These are phyloP conservation scores for Hydriomena furcata DNA, from an alignment of 2,888 invertebrate genomes.

Conservation along the genomic window DNA sequence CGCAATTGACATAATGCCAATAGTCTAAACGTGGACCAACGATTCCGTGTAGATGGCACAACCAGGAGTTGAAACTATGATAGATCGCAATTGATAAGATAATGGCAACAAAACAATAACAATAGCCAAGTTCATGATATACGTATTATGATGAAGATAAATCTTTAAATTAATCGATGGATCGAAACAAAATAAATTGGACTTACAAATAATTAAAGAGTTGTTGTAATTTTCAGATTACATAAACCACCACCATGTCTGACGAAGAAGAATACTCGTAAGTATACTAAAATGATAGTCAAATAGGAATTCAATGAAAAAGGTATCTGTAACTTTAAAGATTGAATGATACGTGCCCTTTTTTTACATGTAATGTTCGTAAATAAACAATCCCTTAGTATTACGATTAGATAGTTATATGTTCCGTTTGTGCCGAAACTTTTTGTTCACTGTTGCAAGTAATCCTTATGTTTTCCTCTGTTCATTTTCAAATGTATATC, in stretches of 20 bases:
- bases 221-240: slow-evolving; percentile 62
- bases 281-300: slow-evolving; percentile 79
- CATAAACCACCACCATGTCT: slow-evolving; percentile 90
- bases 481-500: slow-evolving; percentile 6
- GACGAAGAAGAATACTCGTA: slow-evolving; percentile 98
- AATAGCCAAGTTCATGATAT: slow-evolving; percentile 10
- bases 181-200: slow-evolving; percentile 6
- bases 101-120: slow-evolving; percentile 7
- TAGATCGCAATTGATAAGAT: slow-evolving; percentile 7
- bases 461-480: slow-evolving; percentile 10
- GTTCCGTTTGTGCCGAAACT: not conserved
- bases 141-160: too few relatives aligned
- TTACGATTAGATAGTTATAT: too few relatives aligned
- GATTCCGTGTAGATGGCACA: slow-evolving; percentile 4
- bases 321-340: slow-evolving; percentile 14
- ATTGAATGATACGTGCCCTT: slow-evolving; percentile 6
- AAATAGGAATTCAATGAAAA: slow-evolving; percentile 13
- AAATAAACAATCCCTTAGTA: slow-evolving; percentile 14
- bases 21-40: slow-evolving; percentile 7
- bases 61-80: not conserved
- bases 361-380: slow-evolving; percentile 16
- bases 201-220: slow-evolving; percentile 7
- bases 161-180: slow-evolving; percentile 1
- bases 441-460: not conserved
- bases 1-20: slow-evolving; percentile 14